Base-by-base conservation (phyloP, 1,140 invertebrate genomes). In the Glossosoma conforme region DNA sequence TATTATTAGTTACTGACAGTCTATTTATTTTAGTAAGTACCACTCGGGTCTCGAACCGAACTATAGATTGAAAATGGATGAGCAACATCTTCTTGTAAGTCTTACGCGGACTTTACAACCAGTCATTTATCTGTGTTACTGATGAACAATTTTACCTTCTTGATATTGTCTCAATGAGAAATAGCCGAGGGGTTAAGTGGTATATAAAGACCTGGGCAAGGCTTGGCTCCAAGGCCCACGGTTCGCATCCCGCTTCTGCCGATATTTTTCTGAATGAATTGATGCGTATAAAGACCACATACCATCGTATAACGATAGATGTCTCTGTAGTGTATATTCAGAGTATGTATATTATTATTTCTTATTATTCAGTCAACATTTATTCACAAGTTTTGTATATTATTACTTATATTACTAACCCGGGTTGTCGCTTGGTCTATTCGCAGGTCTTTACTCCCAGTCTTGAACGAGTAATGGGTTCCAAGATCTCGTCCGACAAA, bases 391-490 rank as follows among this genome's bases (percentile, higher is more conserved):
- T 35, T 44, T 17, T 37, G 21, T 52, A 14, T 15, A 17, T 3
- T 32, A 28, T 22, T 21, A 42, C 14, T 42, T 22, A n/a, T 49
- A 40, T 38, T 28, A 28, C 6, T 28, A 28, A 28, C 24, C n/a
- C 24, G n/a, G 6, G n/a, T 28, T 28, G n/a, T 28, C n/a, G 24
- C n/a, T 28, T 28, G n/a, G 25, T n/a, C n/a, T 20, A 8, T 44
- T 9, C 41, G 32, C 44, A 58, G 56, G 56, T 58, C 56, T 37
- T 52, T 58, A 44, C 48, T 58, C 22, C 56, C 56, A 22, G 56
- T 58, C 11, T 35, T 58, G 19, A 58, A 58, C 19, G 56, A 58
- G 54, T 58, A 52, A 58, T 58, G 46, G 41, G 18, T n/a, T n/a
- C n/a, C n/a, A n/a, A 55, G 28, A 19, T 41, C 17, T 32, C 32